Evolutionary conservation across 2,113 vertebrate species (phyloP).

Genomic region (Uropsilus gracilis): DNA sequence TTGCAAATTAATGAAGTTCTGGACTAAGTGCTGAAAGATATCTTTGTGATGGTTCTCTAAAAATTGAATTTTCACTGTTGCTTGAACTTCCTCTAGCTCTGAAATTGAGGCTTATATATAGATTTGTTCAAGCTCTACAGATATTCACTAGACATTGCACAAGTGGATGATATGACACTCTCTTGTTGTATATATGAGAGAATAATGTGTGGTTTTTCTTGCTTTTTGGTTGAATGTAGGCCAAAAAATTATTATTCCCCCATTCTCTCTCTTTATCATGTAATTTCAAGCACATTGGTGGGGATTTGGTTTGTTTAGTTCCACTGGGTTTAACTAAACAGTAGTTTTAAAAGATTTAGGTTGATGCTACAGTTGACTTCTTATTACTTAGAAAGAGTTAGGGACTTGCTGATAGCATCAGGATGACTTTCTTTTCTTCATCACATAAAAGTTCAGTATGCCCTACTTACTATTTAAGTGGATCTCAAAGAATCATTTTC

Average conservation of each 20-base stretch:
- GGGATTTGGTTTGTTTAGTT: background rate
- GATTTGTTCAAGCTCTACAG: background rate
- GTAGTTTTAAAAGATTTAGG: background rate
- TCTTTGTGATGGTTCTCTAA: too few relatives aligned
- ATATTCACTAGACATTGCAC: slow-evolving; percentile 34
- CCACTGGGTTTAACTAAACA: background rate
- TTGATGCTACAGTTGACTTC: background rate
- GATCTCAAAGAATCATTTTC: slow-evolving; percentile 82
- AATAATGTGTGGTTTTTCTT: slow-evolving; percentile 61
- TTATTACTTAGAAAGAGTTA: slow-evolving; percentile 18
- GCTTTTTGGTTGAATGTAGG: slow-evolving; percentile 64
- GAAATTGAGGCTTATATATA: too few relatives aligned
- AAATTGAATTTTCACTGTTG: too few relatives aligned
- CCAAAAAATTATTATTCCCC: background rate
- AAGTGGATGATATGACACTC: slow-evolving; percentile 60
- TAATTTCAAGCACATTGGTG: background rate
- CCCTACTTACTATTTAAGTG: slow-evolving; percentile 78
- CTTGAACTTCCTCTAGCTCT: too few relatives aligned
- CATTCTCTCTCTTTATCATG: background rate
- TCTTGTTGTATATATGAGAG: slow-evolving; percentile 60
- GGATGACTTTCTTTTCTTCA: slow-evolving; percentile 51
- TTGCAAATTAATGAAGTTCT: too few relatives aligned
- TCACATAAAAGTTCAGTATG: slow-evolving; percentile 64
- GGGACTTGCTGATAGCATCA: slow-evolving; percentile 13
- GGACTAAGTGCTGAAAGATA: too few relatives aligned